Evolutionary conservation across 2,888 invertebrate genomes (phyloP), one percentile per base, ranked within the genome.

Genomic region (Elegia similella): DNA sequence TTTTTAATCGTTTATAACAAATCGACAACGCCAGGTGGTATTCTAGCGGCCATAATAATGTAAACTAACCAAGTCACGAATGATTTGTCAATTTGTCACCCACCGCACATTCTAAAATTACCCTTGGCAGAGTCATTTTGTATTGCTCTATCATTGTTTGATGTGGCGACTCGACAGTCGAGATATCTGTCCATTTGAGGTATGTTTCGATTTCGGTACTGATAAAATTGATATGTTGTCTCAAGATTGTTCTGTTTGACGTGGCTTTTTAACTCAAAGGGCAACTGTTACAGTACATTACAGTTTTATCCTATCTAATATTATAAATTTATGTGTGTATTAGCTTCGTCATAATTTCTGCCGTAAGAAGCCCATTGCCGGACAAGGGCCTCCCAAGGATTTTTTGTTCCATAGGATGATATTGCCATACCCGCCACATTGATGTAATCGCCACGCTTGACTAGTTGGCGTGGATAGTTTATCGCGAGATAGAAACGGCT

Each of bases 191-290:
- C 44, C n/a, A 43, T 12, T 5, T 52, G 6, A 52, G 42, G 42
- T 29, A n/a, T 42, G 17, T 1, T n/a, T 42, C 42, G 38, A 55
- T 55, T 32, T 17, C 13, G 0, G 30, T 44, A 44, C 17, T 34
- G 54, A 55, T 55, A 46, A 34, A 30, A 48, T 61, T 44, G 56
- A 46, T 42, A 46, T 55, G 32, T 38, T 47, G 30, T 17, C 34
- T 17, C 13, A 23, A 13, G 53, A 17, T 53, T 53, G 29, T 42
- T 3, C 29, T 55, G 46, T 46, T 54, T 44, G 23, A 30, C 52
- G 29, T 54, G 23, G 42, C 66, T 62, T 56, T 65, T 59, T 59
- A 66, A 71, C 48, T 29, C 2, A 3, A 3, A 23, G 23, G 23
- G 2, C 23, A 23, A 23, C 5, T 23, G 2, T 23, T 23, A 23